Percentiles rank a stretch among this genome's conserved stretches.
These are phyloP conservation scores for Pasiphila rectangulata DNA, from an alignment of 2,888 invertebrate genomes.

Conservation along the genomic window DNA sequence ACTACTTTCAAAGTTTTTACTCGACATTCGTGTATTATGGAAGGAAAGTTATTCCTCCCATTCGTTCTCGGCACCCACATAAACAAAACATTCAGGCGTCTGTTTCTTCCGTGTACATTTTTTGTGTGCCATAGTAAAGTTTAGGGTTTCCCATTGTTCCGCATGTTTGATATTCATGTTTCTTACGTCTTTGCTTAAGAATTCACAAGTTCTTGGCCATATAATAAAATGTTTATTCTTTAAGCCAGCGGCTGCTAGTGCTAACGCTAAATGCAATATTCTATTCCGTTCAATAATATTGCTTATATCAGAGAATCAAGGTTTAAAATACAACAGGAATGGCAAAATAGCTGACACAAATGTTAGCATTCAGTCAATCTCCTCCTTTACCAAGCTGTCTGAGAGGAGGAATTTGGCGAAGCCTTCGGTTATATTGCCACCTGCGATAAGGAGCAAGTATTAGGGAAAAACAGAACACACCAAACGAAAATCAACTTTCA, in stretches of 20 bases:
- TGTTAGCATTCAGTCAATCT: constrained; percentile 24
- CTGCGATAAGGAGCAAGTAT: constrained; percentile 57
- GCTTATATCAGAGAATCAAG: constrained; percentile 5
- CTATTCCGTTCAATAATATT: background rate
- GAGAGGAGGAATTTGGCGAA: constrained; percentile 54
- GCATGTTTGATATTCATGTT: constrained; percentile 34
- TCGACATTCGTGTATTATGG: constrained; percentile 30
- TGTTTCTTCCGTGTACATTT: constrained; percentile 31
- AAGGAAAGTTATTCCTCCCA: constrained; percentile 34
- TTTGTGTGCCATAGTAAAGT: constrained; percentile 30
- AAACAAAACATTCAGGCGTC: constrained; percentile 32
- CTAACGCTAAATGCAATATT: constrained; percentile 6
- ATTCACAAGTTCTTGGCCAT: constrained; percentile 41
- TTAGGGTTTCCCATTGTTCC: constrained; percentile 29
- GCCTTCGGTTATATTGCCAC: constrained; percentile 55
- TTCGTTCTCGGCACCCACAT: constrained; percentile 28
- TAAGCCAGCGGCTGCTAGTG: constrained; percentile 2
- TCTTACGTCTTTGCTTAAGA: constrained; percentile 28
- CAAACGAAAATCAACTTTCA: constrained; percentile 38
- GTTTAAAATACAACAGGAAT: constrained; percentile 6
- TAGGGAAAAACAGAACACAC: constrained; percentile 34
- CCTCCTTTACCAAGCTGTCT: constrained; percentile 33
- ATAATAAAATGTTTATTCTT: constrained; percentile 47
- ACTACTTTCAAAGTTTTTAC: constrained; percentile 31
- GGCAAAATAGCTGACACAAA: constrained; percentile 1